Base-by-base conservation (phyloP, 1,140 invertebrate species). In the Aradophagus sp. region DNA sequence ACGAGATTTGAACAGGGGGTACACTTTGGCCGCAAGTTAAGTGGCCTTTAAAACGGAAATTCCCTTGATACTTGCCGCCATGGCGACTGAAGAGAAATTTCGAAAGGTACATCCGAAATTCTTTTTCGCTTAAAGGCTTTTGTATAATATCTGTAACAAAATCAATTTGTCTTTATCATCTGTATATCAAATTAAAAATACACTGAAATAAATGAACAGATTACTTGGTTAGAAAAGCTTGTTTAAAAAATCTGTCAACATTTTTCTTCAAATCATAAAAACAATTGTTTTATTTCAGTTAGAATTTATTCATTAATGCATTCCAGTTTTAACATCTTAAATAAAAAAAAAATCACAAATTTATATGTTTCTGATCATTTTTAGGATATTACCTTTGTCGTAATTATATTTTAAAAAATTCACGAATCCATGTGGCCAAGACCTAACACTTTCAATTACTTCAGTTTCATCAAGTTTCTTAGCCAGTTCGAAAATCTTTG, bases 1-100 rank as follows among this genome's bases (percentile, higher is more conserved):
- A 88, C 0, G 90, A 87, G 27, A 88, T 80, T 77, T 85, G 73
- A 17, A 93, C 88, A 17, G 83, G 78, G 2, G 89, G 86, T 2
- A 88, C 80, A 5, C 80, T 85, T 44, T 86, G 47, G 1, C 91
- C 91, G 77, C 92, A 93, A 5, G 82, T 82, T 11, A 93, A 74
- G 4, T 87, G 86, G 3, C 83, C 77, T 7, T 80, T 74, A 76
- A 94, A 93, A 56, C 86, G 87, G 77, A 93, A 91, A 76, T 90
- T 91, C 17, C 86, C 80, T 78, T 90, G 89, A 82, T 88, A 93
- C 61, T 88, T 90, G 16, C 91, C 90, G 6, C 92, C 91, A 12
- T 79, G 75, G 2, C 87, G 87, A 77, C 91, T 93, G 67, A 88
- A 90, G 12, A 93, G 77, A 81, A 92, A 94, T 79, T 90, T 91